phyloP scores from a whole-genome alignment of 2,888 invertebrate genomes.

The Deilephila porcellus region DNA sequence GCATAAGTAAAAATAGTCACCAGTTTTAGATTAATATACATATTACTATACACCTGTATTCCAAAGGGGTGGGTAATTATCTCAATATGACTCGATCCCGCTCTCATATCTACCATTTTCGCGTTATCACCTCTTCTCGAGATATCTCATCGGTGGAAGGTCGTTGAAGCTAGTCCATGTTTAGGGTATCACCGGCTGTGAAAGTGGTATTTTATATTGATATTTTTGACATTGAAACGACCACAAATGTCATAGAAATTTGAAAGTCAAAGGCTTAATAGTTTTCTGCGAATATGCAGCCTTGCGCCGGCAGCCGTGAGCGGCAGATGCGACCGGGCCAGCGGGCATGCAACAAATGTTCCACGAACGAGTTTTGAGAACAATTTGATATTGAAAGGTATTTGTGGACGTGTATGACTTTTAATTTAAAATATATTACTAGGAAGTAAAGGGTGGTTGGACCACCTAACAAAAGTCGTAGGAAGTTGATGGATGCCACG shows the following conservation, averaged over 20 bases:
- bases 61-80: no score
- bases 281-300: slow-evolving; percentile 20
- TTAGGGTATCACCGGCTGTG: no score
- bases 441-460: neutral
- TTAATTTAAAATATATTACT: neutral
- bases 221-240: neutral
- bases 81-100: no score
- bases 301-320: slow-evolving; percentile 18
- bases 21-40: no score
- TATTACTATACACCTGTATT: no score
- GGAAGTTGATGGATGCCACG: no score
- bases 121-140: no score
- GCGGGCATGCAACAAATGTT: slow-evolving; percentile 28
- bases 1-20: no score
- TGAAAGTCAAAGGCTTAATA: slow-evolving; percentile 4
- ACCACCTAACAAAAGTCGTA: neutral
- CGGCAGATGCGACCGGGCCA: slow-evolving; percentile 27
- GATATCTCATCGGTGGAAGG: no score
- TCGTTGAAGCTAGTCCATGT: no score
- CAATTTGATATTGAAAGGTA: slow-evolving; percentile 19
- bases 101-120: no score
- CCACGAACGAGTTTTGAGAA: slow-evolving; percentile 22
- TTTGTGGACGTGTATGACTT: neutral
- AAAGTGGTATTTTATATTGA: no score
- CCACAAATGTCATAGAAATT: slow-evolving; percentile 17